These are phyloP conservation scores for Muntiacus muntjak DNA, from an alignment of 2,113 vertebrate species.

Conservation along the genomic window DNA sequence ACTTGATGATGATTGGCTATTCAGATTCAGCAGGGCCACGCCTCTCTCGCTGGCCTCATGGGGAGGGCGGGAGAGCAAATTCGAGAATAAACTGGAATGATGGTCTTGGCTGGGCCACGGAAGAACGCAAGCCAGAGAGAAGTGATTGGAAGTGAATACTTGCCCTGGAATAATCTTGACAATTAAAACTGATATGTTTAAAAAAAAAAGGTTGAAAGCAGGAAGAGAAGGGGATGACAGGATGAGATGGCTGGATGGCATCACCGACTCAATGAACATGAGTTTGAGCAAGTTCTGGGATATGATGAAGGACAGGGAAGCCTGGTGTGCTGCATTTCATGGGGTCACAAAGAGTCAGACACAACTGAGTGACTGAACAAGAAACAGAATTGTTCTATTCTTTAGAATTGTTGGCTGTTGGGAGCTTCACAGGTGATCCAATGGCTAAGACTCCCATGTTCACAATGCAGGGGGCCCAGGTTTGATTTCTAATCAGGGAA, in stretches of 20 bases:
- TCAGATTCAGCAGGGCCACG: constrained; percentile 66
- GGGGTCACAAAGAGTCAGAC: not conserved
- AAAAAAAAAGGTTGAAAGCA: not conserved
- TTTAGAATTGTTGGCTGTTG: not conserved
- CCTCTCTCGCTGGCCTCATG: not conserved
- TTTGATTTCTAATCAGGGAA: not conserved
- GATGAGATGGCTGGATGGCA: not conserved
- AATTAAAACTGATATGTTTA: constrained; percentile 84
- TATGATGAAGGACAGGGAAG: not conserved
- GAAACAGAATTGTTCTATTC: not conserved
- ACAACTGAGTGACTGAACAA: not conserved
- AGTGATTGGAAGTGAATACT: constrained; percentile 81
- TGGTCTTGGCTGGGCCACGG: constrained; percentile 77
- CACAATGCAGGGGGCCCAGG: not conserved
- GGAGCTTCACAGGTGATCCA: not conserved
- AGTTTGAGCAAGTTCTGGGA: not conserved
- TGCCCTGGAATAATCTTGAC: constrained; percentile 89
- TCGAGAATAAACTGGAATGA: constrained; percentile 78
- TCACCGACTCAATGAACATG: not conserved
- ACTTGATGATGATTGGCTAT: constrained; percentile 71
- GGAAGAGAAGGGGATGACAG: not conserved
- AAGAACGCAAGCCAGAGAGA: constrained; percentile 76
- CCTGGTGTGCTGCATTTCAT: not conserved
- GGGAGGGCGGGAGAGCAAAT: constrained; percentile 68
- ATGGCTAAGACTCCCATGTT: too few species aligned